Base-by-base conservation (phyloP, 2,113 vertebrate species). In the Opisthocomus hoazin region DNA sequence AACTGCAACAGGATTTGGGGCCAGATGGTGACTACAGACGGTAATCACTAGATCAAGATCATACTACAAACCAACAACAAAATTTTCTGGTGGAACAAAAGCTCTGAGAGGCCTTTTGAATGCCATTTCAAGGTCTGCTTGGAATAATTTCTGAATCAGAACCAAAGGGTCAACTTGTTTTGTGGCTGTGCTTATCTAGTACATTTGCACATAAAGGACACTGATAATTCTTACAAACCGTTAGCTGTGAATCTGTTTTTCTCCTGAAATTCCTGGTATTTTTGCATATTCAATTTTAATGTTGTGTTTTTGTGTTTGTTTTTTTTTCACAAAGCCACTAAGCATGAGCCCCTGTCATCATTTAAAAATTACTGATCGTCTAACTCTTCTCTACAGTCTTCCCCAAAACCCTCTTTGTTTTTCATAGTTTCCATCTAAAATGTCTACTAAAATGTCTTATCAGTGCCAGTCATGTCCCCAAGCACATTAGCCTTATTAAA, bases 1-100 rank as follows among this genome's bases (percentile, higher is more conserved):
- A 96, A 96, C 96, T 98, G 97, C 97, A 97, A 46, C 68, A 96
- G 85, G 87, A 63, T 96, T 82, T 96, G 87, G 74, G 93, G 94
- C 94, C 96, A 98, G 96, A 85, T 36, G 2, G 71, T 30, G 51
- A 95, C 84, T 94, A 50, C 92, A 97, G 87, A 80, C 75, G 29
- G 75, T 84, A 91, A 96, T 97, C 74, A 73, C 32, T 73, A 56
- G 54, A 81, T 97, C 95, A 96, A 80, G 81, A 96, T 87, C 83
- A 61, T 88, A 79, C 90, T 80, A 86, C 91, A 93, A 95, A 78
- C 81, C 81, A 95, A 43, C 87, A 95, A 56, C 37, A 89, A 88
- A 92, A 94, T 9, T 3, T 91, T 93, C 39, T 90, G 70, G 29
- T 66, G 53, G 43, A 91, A 57, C 45, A 61, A 70, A 95, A 90